Percentiles rank a stretch among this genome's conserved stretches.
These are phyloP conservation scores for Enteromius trimaculatus DNA, from an alignment of 2,797 vertebrate genomes.

Conservation along the genomic window DNA sequence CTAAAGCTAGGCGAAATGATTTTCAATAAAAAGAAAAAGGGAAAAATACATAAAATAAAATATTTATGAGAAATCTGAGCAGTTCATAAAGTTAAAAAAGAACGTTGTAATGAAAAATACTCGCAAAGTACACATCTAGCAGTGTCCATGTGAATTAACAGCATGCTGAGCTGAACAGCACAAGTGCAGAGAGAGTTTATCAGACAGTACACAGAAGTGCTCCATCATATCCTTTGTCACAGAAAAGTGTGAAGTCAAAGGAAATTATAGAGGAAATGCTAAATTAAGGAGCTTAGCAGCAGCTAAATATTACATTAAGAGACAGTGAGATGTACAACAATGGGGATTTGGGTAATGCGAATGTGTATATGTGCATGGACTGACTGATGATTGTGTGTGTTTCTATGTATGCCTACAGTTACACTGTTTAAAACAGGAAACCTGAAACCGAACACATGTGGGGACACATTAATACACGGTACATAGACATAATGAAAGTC, in stretches of 20 bases:
- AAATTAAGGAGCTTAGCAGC: constrained; percentile 85
- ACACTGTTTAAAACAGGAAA: constrained; percentile 42
- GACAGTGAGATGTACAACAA: constrained; percentile 85
- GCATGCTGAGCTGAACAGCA: constrained; percentile 78
- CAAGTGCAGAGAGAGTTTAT: constrained; percentile 81
- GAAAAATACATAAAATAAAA: neutral
- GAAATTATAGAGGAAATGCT: constrained; percentile 63
- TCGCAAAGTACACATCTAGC: constrained; percentile 66
- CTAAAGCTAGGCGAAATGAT: neutral
- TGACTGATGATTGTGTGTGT: constrained; percentile 67
- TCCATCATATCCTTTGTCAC: constrained; percentile 85
- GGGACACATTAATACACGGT: constrained; percentile 93
- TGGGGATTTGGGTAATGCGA: constrained; percentile 82
- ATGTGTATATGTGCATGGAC: constrained; percentile 43
- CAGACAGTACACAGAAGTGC: constrained; percentile 81
- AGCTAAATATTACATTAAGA: constrained; percentile 85
- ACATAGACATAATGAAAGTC: constrained; percentile 97
- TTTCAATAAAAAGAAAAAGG: neutral
- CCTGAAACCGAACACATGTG: constrained; percentile 52
- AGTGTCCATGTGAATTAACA: constrained; percentile 89
- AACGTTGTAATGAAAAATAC: neutral
- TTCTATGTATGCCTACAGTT: constrained; percentile 36
- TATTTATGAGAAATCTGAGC: neutral
- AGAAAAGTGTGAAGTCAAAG: constrained; percentile 83
- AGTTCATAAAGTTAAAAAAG: neutral